These are phyloP conservation scores for Squalus acanthias DNA, from an alignment of 2,797 vertebrate genomes.

Conservation along the genomic window DNA sequence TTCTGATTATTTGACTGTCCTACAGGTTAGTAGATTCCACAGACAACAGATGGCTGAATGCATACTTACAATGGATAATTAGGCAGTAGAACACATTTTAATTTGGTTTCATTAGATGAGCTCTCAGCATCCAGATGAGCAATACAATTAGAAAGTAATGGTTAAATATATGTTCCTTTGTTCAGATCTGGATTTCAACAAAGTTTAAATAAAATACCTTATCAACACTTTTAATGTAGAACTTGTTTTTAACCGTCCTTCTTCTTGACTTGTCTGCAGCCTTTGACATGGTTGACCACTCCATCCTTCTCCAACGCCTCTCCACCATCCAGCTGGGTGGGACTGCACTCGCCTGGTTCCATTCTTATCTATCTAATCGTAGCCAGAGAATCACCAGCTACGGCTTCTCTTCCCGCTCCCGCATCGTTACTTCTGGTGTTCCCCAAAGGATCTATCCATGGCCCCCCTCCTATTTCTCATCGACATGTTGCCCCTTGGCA, in stretches of 20 bases:
- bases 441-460: no score
- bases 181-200: neutral
- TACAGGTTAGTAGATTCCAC: constrained; percentile 15
- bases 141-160: neutral
- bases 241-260: neutral
- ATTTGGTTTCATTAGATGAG: neutral
- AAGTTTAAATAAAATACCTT: neutral
- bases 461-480: no score
- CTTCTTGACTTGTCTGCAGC: no score
- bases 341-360: no score
- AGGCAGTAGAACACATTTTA: neutral
- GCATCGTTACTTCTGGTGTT: no score
- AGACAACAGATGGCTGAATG: neutral
- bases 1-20: neutral
- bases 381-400: no score
- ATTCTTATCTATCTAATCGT: no score
- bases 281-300: no score
- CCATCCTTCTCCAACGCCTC: no score
- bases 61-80: constrained; percentile 21
- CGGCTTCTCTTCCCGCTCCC: no score
- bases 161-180: neutral
- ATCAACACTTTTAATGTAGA: neutral
- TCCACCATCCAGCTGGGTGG: no score
- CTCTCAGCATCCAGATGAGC: neutral
- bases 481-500: no score